phyloP scores from a whole-genome alignment of 2,113 vertebrate genomes.

The Ailurus styani region DNA sequence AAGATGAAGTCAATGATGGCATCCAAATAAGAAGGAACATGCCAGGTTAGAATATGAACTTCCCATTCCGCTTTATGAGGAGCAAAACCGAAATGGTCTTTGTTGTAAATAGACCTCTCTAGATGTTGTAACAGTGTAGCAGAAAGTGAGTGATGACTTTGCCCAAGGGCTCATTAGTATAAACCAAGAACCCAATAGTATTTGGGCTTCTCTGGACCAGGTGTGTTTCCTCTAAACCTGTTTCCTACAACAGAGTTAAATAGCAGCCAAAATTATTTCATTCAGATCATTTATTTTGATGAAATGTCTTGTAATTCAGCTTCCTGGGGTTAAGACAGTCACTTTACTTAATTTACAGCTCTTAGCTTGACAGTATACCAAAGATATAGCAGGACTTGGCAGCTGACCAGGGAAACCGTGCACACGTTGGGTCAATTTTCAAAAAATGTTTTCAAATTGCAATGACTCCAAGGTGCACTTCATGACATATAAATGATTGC shows the following conservation, averaged over 20 bases:
- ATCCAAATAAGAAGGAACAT: neutral
- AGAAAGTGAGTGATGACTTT: neutral
- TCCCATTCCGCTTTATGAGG: neutral
- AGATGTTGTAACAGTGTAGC: neutral
- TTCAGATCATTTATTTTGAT: slow-evolving; percentile 55
- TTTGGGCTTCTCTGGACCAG: neutral
- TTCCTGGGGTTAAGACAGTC: neutral
- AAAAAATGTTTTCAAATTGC: slow-evolving; percentile 32
- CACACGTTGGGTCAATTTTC: neutral
- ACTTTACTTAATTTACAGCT: slow-evolving; percentile 55
- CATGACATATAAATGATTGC: neutral
- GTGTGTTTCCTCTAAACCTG: slow-evolving; percentile 22
- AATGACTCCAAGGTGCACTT: neutral
- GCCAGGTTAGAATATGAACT: neutral
- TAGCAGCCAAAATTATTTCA: slow-evolving; percentile 36
- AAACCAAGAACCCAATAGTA: neutral
- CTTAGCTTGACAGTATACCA: slow-evolving; percentile 9
- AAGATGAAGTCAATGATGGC: neutral
- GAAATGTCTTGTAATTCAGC: slow-evolving; percentile 53
- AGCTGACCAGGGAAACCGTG: slow-evolving; percentile 9
- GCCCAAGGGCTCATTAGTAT: neutral
- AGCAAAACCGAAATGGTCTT: neutral
- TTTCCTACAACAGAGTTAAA: slow-evolving; percentile 37
- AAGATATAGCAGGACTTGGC: slow-evolving; percentile 15
- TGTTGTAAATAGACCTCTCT: neutral